phyloP scores from a whole-genome alignment of 2,113 vertebrate genomes.

The Callospermophilus lateralis region DNA sequence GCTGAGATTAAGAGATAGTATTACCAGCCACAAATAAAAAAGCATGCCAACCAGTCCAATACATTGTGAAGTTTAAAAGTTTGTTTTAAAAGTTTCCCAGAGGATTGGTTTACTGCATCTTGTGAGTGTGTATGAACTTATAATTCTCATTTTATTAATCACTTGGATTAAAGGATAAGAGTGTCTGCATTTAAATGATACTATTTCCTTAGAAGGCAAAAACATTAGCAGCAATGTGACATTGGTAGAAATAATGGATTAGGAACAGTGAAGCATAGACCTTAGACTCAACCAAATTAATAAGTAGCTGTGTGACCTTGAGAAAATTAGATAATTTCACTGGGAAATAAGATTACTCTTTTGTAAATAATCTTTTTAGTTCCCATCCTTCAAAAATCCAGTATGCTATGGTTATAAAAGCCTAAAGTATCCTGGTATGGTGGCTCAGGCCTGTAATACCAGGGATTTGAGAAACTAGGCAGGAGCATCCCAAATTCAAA shows the following conservation, averaged over 20 bases:
- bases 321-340: not conserved
- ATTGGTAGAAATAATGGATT: not conserved
- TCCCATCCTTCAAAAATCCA: not conserved
- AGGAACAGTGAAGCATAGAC: not conserved
- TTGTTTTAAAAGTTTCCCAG: conserved; percentile 46
- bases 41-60: not conserved
- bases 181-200: not conserved
- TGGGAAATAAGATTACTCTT: not conserved
- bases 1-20: conserved; percentile 35
- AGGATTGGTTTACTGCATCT: not conserved
- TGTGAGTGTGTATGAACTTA: not conserved
- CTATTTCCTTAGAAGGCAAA: not conserved
- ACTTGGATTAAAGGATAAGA: not conserved
- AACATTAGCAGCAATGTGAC: not conserved
- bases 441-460: too few species aligned
- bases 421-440: not conserved
- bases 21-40: conserved; percentile 27
- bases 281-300: not conserved
- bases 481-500: too few species aligned
- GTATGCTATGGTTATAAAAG: not conserved
- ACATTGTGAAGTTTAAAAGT: not conserved
- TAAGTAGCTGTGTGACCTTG: not conserved
- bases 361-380: not conserved
- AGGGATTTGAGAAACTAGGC: too few species aligned
- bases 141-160: not conserved